phyloP scores from a whole-genome alignment of 2,888 invertebrate genomes.

The Hydropsyche betteni region DNA sequence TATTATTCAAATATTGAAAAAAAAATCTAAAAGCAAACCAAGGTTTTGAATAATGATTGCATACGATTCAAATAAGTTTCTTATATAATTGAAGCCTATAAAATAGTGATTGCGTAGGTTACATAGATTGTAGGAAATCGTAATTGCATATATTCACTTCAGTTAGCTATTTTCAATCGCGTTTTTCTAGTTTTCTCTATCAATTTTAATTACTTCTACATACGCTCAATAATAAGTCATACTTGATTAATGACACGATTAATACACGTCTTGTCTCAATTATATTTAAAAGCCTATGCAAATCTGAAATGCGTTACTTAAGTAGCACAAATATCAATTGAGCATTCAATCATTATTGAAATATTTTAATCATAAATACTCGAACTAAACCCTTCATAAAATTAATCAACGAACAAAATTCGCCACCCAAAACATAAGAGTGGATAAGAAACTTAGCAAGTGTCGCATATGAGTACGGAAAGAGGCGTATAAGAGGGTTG shows the following conservation, averaged over 20 bases:
- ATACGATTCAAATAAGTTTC: not conserved
- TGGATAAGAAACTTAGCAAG: too few relatives aligned
- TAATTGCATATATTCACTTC: not conserved
- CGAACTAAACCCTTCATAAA: too few relatives aligned
- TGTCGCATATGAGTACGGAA: too few relatives aligned
- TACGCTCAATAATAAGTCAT: not conserved
- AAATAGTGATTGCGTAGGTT: not conserved
- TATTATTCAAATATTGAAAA: too few relatives aligned
- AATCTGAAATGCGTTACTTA: too few relatives aligned
- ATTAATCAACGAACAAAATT: too few relatives aligned
- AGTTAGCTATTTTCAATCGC: slow-evolving; percentile 12
- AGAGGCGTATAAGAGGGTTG: too few relatives aligned
- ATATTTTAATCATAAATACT: too few relatives aligned
- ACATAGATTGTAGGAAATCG: not conserved
- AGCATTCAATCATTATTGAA: too few relatives aligned
- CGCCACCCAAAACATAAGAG: too few relatives aligned
- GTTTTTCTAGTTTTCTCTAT: slow-evolving; percentile 25
- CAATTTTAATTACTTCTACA: not conserved
- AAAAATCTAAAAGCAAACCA: not conserved
- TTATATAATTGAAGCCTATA: not conserved
- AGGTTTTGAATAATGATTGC: not conserved
- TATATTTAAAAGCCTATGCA: too few relatives aligned
- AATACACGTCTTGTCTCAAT: slow-evolving; percentile 7
- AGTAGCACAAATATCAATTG: too few relatives aligned
- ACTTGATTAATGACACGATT: slow-evolving; percentile 20